Base-by-base conservation (phyloP, 2,797 vertebrate species). In the Salarias fasciatus region DNA sequence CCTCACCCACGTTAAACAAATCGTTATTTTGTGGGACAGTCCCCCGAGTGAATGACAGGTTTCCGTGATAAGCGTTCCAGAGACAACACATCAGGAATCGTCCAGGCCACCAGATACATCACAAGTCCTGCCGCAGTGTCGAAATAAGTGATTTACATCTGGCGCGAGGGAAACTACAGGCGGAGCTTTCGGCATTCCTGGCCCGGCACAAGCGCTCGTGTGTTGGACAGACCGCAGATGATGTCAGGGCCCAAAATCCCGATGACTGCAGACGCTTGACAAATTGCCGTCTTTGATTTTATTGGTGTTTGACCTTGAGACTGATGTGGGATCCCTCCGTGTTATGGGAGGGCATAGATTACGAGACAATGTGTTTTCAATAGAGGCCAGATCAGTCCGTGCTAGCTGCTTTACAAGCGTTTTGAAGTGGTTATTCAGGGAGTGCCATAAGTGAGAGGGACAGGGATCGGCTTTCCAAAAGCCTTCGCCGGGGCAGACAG, bases 361-460 rank as follows among this genome's bases (percentile, higher is more conserved):
- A 86, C 69, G 80, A 85, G 84, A 45, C 82, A 89, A 88, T 86
- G 84, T 91, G 87, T 86, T 91, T 91, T 49, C 88, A 91, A 88
- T 89, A 63, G 53, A 86, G 59, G 11, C 51, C 79, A 77, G 74
- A 82, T 68, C 75, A 51, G 7, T 72, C 55, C 56, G 50, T 74
- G 84, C 83, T 36, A 53, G 81, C 52, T 28, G 56, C 2, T 88
- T 87, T 82, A 87, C 41, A 44, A 77, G 84, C n/a, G 6, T 80
- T 84, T 82, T 84, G 84, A 90, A 89, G 87, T 82, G 85, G 81
- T 89, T 81, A 72, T 72, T 79, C 49, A 36, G 70, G 69, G 74
- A 73, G 76, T 40, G 66, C 61, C 47, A 50, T 73, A 73, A 80
- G 73, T 53, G 82, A 84, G 77, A 83, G 72, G 75, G 77, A 81